Evolutionary conservation across 2,797 vertebrate species (phyloP).

Genomic region (Danio albolineatus): DNA sequence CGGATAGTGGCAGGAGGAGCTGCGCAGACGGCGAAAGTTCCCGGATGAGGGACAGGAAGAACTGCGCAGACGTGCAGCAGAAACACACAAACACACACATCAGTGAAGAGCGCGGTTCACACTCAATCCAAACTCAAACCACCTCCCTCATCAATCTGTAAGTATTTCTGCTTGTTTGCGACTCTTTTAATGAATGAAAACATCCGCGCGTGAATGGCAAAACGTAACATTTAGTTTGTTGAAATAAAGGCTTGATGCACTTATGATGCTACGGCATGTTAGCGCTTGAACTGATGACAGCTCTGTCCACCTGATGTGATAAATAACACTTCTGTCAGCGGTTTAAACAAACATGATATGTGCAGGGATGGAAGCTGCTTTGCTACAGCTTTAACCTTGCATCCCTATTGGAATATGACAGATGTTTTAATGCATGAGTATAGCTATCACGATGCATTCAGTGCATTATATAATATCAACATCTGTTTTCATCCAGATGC

Average conservation of each 20-base stretch:
- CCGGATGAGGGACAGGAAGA: conserved; percentile 54
- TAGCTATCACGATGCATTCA: background rate
- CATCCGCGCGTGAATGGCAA: background rate
- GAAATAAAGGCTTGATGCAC: background rate
- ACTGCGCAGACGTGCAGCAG: conserved; percentile 26
- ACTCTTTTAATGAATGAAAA: background rate
- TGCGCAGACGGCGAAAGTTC: conserved; percentile 1
- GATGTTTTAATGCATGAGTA: background rate
- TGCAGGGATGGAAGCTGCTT: background rate
- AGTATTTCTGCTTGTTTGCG: conserved; percentile 1
- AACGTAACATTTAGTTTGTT: background rate
- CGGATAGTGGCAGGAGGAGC: background rate
- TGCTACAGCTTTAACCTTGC: background rate
- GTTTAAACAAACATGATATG: background rate
- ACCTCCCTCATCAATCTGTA: conserved; percentile 18
- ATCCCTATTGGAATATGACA: background rate
- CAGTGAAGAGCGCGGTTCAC: background rate
- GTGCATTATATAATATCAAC: conserved; percentile 31
- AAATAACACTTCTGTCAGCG: background rate
- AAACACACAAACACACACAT: conserved; percentile 2
- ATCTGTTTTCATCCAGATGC: conserved; percentile 11
- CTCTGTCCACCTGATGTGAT: background rate
- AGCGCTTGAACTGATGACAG: conserved; percentile 28
- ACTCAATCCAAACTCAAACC: background rate
- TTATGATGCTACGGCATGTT: conserved; percentile 28